Conservation (phyloP, 2,888 invertebrate genomes). For the Melanophora roralis region DNA sequence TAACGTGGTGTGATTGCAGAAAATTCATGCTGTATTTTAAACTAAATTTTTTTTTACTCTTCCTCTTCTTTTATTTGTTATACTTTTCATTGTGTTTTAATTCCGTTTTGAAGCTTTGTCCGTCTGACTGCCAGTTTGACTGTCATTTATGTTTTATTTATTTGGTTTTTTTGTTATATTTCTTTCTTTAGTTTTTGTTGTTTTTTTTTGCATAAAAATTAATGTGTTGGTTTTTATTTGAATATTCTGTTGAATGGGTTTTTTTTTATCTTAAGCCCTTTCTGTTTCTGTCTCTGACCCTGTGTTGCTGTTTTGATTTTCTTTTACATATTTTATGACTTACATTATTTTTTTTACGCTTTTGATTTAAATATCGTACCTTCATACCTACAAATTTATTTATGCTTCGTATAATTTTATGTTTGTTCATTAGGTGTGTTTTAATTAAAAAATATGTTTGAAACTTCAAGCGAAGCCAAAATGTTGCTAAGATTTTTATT, state of each 20-base stretch:
- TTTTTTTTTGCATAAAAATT: conserved; percentile 30
- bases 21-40: not conserved
- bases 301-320: conserved; percentile 3
- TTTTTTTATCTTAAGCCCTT: not conserved
- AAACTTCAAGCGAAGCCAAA: no score
- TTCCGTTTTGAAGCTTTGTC: conserved; percentile 44
- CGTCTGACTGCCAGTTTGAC: not conserved
- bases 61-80: conserved; percentile 1
- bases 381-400: no score
- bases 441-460: no score
- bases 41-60: not conserved
- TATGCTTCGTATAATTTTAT: no score
- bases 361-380: conserved; percentile 1
- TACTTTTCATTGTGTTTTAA: conserved; percentile 26
- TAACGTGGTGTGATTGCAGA: conserved; percentile 33
- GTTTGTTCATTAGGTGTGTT: not conserved
- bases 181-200: conserved; percentile 5
- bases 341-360: not conserved
- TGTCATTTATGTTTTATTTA: conserved; percentile 22
- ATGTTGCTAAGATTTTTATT: no score
- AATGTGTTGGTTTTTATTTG: conserved; percentile 26
- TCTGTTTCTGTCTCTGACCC: not conserved
- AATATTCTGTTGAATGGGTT: conserved; percentile 13
- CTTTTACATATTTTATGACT: not conserved
- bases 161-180: not conserved